phyloP scores from a whole-genome alignment of 2,888 invertebrate species.

The Thymelicus sylvestris region DNA sequence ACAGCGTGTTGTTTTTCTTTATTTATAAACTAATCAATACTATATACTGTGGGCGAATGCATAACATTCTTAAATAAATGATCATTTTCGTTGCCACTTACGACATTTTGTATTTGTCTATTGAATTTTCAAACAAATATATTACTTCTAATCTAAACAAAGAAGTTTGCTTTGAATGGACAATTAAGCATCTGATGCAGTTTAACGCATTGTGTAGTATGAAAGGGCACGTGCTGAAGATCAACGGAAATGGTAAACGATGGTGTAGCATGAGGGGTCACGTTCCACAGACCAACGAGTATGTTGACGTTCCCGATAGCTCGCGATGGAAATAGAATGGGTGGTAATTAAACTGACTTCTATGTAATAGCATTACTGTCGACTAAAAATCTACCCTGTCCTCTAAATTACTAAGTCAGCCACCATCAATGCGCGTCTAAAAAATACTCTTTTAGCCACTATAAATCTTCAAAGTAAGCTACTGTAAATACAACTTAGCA shows the following conservation, averaged over 20 bases:
- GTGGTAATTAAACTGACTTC: too few species aligned
- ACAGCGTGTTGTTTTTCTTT: neutral
- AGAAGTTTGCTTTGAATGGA: neutral
- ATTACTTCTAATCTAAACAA: neutral
- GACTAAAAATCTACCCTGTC: too few species aligned
- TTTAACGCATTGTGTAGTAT: neutral
- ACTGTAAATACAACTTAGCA: too few species aligned
- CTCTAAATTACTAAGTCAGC: too few species aligned
- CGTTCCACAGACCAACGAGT: slow-evolving; percentile 7
- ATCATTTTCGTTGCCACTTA: neutral
- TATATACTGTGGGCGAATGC: neutral
- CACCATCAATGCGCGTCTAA: too few species aligned
- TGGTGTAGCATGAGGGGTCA: slow-evolving; percentile 19
- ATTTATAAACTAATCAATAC: neutral
- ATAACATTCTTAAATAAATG: too few species aligned
- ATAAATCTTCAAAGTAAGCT: too few species aligned
- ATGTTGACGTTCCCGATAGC: neutral
- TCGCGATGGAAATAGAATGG: neutral
- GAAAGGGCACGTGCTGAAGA: slow-evolving; percentile 1
- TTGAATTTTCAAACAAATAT: neutral
- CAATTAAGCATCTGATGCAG: neutral
- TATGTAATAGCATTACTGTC: too few species aligned
- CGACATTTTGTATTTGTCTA: too few species aligned
- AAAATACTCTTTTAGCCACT: too few species aligned
- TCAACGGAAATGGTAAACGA: neutral